phyloP scores from a whole-genome alignment of 1,140 invertebrate genomes.

The Phthorimaea operculella region DNA sequence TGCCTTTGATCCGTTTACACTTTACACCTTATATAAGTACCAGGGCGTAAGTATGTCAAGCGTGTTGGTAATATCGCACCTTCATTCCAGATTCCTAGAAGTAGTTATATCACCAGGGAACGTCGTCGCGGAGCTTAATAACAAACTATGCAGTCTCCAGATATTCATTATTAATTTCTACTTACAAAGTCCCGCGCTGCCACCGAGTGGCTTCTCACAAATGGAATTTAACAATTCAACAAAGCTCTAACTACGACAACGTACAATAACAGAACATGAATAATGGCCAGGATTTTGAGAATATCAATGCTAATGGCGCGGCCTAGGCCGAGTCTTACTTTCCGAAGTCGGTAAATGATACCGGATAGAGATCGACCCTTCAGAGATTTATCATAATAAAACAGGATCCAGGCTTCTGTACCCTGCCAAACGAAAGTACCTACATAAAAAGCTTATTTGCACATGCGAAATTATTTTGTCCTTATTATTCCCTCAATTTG shows the following conservation, averaged over 20 bases:
- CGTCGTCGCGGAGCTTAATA: slow-evolving; percentile 12
- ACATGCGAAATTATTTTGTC: background rate
- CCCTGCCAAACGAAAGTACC: background rate
- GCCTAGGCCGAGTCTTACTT: background rate
- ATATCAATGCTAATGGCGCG: slow-evolving; percentile 1
- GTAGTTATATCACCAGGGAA: background rate
- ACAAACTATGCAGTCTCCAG: slow-evolving; percentile 32
- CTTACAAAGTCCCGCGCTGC: slow-evolving; percentile 43
- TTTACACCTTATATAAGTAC: background rate
- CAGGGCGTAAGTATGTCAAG: too few relatives aligned
- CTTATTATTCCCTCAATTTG: background rate
- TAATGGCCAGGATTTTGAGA: slow-evolving; percentile 6
- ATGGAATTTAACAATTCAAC: slow-evolving; percentile 63
- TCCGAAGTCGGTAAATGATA: background rate
- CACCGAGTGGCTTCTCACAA: slow-evolving; percentile 47
- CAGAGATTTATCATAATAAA: background rate
- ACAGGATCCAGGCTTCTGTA: background rate
- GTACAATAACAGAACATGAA: slow-evolving; percentile 38
- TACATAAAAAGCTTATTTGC: background rate
- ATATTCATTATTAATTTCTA: slow-evolving; percentile 60
- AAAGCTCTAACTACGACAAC: slow-evolving; percentile 44
- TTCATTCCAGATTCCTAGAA: too few relatives aligned
- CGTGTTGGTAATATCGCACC: too few relatives aligned
- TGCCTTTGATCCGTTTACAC: too few relatives aligned
- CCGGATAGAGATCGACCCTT: background rate